These are phyloP conservation scores for Alcis repandata DNA, from an alignment of 2,888 invertebrate genomes.

Conservation along the genomic window DNA sequence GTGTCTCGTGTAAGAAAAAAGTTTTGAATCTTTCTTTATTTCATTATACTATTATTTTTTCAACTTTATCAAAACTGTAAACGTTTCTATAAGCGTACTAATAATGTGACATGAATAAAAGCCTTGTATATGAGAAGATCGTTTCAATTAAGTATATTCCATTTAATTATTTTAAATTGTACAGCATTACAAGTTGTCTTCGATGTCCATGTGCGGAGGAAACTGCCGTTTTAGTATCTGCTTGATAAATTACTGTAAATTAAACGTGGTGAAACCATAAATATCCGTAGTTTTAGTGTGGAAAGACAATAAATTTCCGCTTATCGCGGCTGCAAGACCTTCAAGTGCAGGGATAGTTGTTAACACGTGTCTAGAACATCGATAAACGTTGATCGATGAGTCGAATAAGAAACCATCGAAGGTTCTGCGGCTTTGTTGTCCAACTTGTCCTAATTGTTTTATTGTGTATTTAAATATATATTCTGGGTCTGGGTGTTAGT, in stretches of 20 bases:
- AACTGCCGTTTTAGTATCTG: constrained; percentile 36
- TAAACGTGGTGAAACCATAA: constrained; percentile 16
- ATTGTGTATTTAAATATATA: no score
- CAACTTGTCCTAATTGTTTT: no score
- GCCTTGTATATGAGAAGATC: no score
- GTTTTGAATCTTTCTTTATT: no score
- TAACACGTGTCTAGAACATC: constrained; percentile 69
- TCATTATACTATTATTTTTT: no score
- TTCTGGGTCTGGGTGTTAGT: no score
- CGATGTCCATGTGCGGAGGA: constrained; percentile 5
- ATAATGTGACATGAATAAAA: no score
- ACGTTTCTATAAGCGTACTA: no score
- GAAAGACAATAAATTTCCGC: constrained; percentile 58
- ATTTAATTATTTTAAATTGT: background rate
- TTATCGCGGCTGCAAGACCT: constrained; percentile 61
- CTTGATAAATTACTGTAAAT: constrained; percentile 48
- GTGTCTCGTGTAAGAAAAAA: no score
- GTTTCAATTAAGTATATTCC: background rate
- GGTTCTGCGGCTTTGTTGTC: background rate
- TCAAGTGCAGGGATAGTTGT: constrained; percentile 59
- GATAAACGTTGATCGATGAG: constrained; percentile 57
- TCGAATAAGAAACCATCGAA: constrained; percentile 49
- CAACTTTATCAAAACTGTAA: no score
- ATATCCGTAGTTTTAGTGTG: constrained; percentile 45
- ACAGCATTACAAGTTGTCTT: background rate